These are phyloP conservation scores for Cynoglossus semilaevis DNA, from an alignment of 2,113 vertebrate species.

Conservation along the genomic window DNA sequence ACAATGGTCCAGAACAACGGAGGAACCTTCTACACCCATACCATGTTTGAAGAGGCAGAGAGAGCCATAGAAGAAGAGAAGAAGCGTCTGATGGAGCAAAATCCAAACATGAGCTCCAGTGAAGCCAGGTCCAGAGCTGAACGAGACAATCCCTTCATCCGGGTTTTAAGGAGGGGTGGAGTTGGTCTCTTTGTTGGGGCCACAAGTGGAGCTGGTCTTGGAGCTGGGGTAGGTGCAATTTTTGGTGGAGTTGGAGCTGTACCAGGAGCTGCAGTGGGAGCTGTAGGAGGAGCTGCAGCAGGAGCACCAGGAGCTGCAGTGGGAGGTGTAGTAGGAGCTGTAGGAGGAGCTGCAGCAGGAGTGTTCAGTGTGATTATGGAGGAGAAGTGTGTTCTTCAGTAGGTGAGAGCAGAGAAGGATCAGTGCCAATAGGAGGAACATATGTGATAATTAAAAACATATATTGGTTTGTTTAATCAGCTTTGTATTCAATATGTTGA, in stretches of 20 bases:
- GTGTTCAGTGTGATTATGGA: no score
- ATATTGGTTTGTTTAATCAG: background rate
- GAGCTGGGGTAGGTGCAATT: background rate
- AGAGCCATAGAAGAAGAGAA: background rate
- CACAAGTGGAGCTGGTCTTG: background rate
- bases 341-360: no score
- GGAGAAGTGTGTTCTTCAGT: background rate
- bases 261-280: no score
- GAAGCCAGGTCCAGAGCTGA: background rate
- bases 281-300: no score
- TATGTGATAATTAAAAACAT: no score
- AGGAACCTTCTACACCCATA: slow-evolving; percentile 33
- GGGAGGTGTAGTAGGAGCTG: no score
- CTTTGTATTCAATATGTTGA: background rate
- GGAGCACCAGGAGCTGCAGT: no score
- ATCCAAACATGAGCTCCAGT: background rate
- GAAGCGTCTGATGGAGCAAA: background rate
- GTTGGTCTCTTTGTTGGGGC: background rate
- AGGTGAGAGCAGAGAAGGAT: background rate
- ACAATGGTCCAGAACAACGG: background rate
- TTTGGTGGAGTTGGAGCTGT: no score
- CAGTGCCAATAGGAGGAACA: background rate
- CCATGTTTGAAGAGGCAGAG: slow-evolving; percentile 30
- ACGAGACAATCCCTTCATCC: background rate
- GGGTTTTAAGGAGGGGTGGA: background rate